Conservation (phyloP, 2,888 invertebrate species). For the Glyphotaelius pellucidus region DNA sequence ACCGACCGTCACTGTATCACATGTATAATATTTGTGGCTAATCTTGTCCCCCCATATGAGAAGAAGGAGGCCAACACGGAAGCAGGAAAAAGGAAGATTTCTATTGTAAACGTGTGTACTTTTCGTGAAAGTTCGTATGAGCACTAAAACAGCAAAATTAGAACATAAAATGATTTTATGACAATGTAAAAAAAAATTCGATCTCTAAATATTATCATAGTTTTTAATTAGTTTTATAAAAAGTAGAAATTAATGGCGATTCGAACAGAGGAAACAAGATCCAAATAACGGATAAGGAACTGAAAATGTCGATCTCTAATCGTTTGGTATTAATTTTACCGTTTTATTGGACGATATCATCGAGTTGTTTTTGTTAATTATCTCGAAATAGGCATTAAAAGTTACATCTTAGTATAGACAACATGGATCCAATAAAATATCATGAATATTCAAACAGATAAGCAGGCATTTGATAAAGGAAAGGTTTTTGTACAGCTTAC, state of each 20-base stretch:
- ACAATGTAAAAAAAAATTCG: neutral
- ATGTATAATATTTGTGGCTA: too few relatives aligned
- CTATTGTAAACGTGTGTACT: neutral
- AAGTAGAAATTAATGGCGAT: neutral
- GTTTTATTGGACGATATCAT: neutral
- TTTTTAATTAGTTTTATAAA: neutral
- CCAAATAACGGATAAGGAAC: neutral
- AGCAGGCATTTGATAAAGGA: neutral
- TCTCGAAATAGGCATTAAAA: neutral
- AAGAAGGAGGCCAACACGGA: too few relatives aligned
- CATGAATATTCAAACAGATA: neutral
- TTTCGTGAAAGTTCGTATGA: neutral
- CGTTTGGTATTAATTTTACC: neutral
- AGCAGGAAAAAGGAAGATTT: too few relatives aligned
- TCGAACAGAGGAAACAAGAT: neutral
- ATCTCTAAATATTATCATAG: neutral
- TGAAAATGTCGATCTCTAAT: neutral
- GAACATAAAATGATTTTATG: neutral
- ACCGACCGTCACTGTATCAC: too few relatives aligned
- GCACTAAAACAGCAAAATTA: neutral
- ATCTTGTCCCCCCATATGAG: too few relatives aligned
- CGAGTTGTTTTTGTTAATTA: neutral
- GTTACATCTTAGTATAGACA: neutral
- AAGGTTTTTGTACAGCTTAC: neutral
- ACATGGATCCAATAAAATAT: neutral